A percentile compares a stretch with the other conserved stretches of the same genome.
phyloP scores from a whole-genome alignment of 2,888 invertebrate species.

The Oasisia sp. region DNA sequence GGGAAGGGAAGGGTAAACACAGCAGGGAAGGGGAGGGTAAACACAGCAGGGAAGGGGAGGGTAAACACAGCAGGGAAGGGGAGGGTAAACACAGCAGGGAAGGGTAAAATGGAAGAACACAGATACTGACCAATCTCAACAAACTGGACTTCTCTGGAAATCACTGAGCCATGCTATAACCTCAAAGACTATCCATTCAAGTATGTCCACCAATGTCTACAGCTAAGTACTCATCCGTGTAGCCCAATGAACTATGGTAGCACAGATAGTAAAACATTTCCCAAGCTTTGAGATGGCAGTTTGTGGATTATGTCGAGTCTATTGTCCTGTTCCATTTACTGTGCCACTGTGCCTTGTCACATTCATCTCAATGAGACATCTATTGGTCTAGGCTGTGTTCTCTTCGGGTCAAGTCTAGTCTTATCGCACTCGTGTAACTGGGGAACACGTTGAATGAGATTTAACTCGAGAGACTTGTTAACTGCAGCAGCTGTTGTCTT shows the following conservation, averaged over 20 bases:
- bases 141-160: not conserved
- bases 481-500: constrained; percentile 12
- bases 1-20: no score
- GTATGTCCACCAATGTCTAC: not conserved
- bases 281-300: not conserved
- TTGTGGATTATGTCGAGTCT: not conserved
- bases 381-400: not conserved
- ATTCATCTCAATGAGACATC: not conserved
- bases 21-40: no score
- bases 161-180: not conserved
- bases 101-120: no score
- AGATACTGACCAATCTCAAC: not conserved
- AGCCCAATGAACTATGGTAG: not conserved
- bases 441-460: not conserved
- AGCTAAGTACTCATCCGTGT: not conserved
- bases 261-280: not conserved
- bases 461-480: not conserved
- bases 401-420: not conserved
- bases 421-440: not conserved
- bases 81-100: no score
- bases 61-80: no score
- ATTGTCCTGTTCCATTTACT: not conserved
- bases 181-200: not conserved
- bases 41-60: no score
- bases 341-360: not conserved